Evolutionary conservation across 2,797 vertebrate species (phyloP).

Genomic region (Carcharodon carcharias): DNA sequence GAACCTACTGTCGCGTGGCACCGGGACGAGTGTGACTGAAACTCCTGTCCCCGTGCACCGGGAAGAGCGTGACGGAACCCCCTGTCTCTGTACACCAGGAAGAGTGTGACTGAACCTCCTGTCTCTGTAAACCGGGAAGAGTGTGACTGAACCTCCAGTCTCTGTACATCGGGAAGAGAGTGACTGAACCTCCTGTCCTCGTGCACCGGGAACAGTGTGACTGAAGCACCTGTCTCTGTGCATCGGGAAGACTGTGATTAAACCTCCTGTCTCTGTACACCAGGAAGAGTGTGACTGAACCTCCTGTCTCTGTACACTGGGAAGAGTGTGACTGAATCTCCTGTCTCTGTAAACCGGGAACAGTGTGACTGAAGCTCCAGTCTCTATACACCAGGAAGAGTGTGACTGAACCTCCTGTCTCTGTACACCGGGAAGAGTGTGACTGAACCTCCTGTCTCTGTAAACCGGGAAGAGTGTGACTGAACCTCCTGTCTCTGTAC

Average conservation of each 20-base stretch:
- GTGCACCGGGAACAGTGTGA: too few relatives aligned
- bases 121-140: too few relatives aligned
- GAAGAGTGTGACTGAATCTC: too few relatives aligned
- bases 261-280: background rate
- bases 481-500: background rate
- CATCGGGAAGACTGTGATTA: background rate
- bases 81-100: too few relatives aligned
- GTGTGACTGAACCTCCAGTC: background rate
- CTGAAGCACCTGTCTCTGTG: too few relatives aligned
- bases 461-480: background rate
- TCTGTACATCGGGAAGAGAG: background rate
- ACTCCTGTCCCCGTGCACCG: background rate
- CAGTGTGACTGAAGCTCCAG: background rate
- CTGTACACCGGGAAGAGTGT: too few relatives aligned
- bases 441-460: too few relatives aligned
- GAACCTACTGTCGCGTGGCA: too few relatives aligned
- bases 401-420: background rate
- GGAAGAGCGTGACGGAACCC: background rate
- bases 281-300: too few relatives aligned
- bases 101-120: too few relatives aligned
- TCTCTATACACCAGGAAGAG: background rate
- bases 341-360: background rate
- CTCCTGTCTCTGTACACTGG: too few relatives aligned
- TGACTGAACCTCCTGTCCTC: background rate
- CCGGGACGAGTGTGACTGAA: background rate